phyloP scores from a whole-genome alignment of 1,140 invertebrate genomes.

The Drosophila murphyi region DNA sequence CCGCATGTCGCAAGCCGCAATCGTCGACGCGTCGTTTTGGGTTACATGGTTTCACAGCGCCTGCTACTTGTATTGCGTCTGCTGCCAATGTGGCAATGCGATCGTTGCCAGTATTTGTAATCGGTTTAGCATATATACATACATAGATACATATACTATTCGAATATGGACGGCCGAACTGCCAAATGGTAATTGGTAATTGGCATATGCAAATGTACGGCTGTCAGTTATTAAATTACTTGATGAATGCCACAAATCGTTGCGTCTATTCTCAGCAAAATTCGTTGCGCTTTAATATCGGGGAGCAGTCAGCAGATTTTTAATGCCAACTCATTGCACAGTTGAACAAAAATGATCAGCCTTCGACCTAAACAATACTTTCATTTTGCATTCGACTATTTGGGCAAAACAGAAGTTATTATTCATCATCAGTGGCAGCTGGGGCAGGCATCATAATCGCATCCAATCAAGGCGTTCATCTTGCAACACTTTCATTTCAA shows the following conservation, averaged over 20 bases:
- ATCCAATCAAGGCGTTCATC: slow-evolving; percentile 24
- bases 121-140: slow-evolving; percentile 31
- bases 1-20: slow-evolving; percentile 65
- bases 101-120: slow-evolving; percentile 32
- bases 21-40: slow-evolving; percentile 34
- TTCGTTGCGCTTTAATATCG: slow-evolving; percentile 31
- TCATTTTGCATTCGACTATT: slow-evolving; percentile 3
- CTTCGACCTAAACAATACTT: slow-evolving; percentile 7
- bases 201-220: slow-evolving; percentile 56
- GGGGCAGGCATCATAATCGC: slow-evolving; percentile 1
- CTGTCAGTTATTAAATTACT: slow-evolving; percentile 69
- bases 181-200: slow-evolving; percentile 12
- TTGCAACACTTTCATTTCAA: slow-evolving; percentile 72
- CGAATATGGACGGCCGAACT: slow-evolving; percentile 20
- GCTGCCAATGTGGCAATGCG: slow-evolving; percentile 42
- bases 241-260: slow-evolving; percentile 62
- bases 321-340: slow-evolving; percentile 32
- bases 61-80: slow-evolving; percentile 52
- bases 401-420: slow-evolving; percentile 27
- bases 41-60: slow-evolving; percentile 44
- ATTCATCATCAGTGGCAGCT: slow-evolving; percentile 13
- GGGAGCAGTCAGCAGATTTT: not conserved
- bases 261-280: slow-evolving; percentile 34
- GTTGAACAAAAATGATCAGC: slow-evolving; percentile 10
- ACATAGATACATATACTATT: not conserved